These are phyloP conservation scores for Periphyllus acericola DNA, from an alignment of 2,888 invertebrate species.

Conservation along the genomic window DNA sequence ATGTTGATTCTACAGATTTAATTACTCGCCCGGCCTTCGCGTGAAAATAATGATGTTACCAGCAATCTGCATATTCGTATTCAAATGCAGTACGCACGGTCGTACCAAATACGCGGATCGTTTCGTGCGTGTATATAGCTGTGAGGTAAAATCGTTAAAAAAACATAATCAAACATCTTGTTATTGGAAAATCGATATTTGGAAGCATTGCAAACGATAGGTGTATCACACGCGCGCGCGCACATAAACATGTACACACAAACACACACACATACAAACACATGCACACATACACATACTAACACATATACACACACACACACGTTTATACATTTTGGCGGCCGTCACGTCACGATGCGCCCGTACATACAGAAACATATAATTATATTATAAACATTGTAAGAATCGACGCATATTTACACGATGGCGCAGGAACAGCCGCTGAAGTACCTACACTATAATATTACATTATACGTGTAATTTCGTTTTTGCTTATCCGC, in stretches of 20 bases:
- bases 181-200: slow-evolving; percentile 38
- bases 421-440: neutral
- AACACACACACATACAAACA: too few species aligned
- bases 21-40: neutral
- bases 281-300: too few species aligned
- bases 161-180: neutral
- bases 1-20: slow-evolving; percentile 11
- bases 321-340: neutral
- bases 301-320: too few species aligned
- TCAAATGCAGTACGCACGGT: neutral
- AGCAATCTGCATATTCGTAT: neutral
- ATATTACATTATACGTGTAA: neutral
- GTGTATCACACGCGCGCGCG: neutral
- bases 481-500: neutral
- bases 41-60: neutral
- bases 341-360: neutral
- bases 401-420: neutral
- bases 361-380: neutral
- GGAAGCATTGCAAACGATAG: neutral
- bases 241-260: neutral
- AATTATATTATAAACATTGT: neutral
- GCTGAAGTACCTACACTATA: neutral
- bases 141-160: slow-evolving; percentile 37
- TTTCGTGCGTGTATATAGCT: neutral
- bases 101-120: neutral